phyloP scores from a whole-genome alignment of 2,113 vertebrate species.

The Aramus guarauna region DNA sequence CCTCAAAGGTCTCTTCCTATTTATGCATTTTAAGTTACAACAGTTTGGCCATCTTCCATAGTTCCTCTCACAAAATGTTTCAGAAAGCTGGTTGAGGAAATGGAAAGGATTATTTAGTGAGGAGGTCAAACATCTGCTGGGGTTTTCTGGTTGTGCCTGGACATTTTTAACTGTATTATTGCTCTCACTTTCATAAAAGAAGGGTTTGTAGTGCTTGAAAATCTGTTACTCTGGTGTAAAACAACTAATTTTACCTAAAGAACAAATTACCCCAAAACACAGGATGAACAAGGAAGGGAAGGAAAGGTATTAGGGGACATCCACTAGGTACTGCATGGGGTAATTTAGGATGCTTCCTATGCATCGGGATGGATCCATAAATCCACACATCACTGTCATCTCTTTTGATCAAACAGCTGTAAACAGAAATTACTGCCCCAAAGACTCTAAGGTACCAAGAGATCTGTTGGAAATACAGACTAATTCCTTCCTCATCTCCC shows the following conservation, averaged over 20 bases:
- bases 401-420: neutral
- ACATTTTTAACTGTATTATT: neutral
- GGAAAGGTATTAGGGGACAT: neutral
- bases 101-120: constrained; percentile 14
- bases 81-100: neutral
- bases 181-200: neutral
- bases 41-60: neutral
- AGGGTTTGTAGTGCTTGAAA: neutral
- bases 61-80: constrained; percentile 14
- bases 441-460: neutral
- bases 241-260: neutral
- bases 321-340: neutral
- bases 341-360: neutral
- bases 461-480: neutral
- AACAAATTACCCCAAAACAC: neutral
- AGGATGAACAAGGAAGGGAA: neutral
- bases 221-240: neutral
- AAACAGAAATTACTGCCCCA: neutral
- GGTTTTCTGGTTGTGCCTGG: neutral
- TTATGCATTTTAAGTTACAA: constrained; percentile 27
- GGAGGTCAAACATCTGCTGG: neutral
- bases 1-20: neutral
- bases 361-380: neutral
- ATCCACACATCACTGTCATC: neutral
- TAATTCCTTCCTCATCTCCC: neutral